Base-by-base conservation (phyloP, 92 coral and sea anemone genomes). In the Blastomussa wellsi region DNA sequence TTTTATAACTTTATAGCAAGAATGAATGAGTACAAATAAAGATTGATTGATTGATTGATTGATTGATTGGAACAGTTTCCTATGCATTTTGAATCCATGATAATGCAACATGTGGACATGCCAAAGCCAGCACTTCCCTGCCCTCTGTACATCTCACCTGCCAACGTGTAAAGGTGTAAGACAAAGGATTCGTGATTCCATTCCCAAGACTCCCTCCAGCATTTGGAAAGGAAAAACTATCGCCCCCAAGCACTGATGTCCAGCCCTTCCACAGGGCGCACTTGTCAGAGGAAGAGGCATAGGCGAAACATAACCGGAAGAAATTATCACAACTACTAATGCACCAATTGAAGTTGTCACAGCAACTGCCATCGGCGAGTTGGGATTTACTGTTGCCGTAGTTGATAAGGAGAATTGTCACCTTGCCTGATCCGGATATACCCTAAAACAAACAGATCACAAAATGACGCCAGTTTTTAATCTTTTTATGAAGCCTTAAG, bases 311-410 rank as follows among this genome's bases (percentile, higher is more conserved):
- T 17, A 93, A 74, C 29, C 72, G 65, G 68, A 93, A 91, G 73
- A 84, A 88, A 29, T 90, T 91, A 76, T 93, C 95, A 72, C 95
- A 90, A 20, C 78, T 71, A 65, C 82, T 79, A 28, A 92, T 24
- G 76, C 95, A 93, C 41, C 48, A 36, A 1, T 10, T 16, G 1
- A 80, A 3, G 74, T 79, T 88, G 82, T 93, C 95, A 37, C 95
- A 93, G 49, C 95, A 93, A 32, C 69, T 84, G 3, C 94, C 94
- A n/a, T 78, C 77, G 37, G 86, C 88, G 0, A 79, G 32, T 1
- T 35, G 44, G 28, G 89, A 87, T 44, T 59, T 80, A 59, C 87
- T 88, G 92, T 88, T 91, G 41, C 55, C 79, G 77, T 80, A 93
- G 76, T 82, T 71, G 51, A 91, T 55, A 11, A 93, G 92, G 36